Evolutionary conservation across 2,888 invertebrate species (phyloP).

Genomic region (Apodemia hepburni): DNA sequence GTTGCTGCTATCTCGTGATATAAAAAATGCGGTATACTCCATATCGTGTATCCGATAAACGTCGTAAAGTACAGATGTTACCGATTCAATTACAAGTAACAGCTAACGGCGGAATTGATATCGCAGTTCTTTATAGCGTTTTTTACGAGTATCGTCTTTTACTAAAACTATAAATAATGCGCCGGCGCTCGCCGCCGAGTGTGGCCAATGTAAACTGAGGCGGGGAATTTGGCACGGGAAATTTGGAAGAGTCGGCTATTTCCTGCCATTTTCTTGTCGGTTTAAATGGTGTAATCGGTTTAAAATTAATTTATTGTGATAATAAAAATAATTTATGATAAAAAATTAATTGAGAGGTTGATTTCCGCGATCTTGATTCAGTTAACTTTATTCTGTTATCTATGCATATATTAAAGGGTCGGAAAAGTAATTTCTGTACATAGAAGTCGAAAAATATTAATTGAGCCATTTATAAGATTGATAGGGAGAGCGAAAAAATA

Average conservation of each 20-base stretch:
- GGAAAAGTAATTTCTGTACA: no score
- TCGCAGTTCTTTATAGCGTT: conserved; percentile 5
- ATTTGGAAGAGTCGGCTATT: not conserved
- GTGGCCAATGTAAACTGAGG: conserved; percentile 10
- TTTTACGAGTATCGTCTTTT: conserved; percentile 14
- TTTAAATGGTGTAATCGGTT: no score
- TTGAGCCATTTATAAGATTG: no score
- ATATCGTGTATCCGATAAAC: not conserved
- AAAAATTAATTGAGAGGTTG: no score
- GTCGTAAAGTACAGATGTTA: conserved; percentile 6
- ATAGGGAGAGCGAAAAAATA: no score
- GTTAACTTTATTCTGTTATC: no score
- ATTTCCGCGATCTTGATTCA: no score
- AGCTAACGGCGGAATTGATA: conserved; percentile 11
- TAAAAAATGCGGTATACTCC: not conserved
- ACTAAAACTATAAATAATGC: conserved; percentile 2
- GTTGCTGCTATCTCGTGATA: no score
- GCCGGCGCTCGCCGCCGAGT: conserved; percentile 10
- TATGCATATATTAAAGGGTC: no score
- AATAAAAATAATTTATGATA: no score
- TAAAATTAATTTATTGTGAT: no score
- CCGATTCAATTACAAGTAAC: conserved; percentile 11
- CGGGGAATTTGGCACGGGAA: conserved; percentile 6
- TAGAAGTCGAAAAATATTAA: no score
- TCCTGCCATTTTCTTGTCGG: not conserved